Base-by-base conservation (phyloP, 2,888 invertebrate species). In the Ophioninae sp. region DNA sequence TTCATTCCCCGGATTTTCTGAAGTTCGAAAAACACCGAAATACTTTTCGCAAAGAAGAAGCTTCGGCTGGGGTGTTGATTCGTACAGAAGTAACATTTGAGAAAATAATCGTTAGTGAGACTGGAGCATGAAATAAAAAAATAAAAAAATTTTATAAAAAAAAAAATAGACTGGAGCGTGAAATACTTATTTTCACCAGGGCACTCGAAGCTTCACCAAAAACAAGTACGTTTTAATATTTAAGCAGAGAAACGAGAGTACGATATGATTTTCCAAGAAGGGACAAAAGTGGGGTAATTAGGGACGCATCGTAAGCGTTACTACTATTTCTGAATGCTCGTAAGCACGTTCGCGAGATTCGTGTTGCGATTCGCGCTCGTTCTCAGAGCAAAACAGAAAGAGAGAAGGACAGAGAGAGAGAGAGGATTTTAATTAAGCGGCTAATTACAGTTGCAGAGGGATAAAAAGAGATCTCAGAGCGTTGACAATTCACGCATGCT, bases 341-440 rank as follows among this genome's bases (percentile, higher is more conserved):
- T 51, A 51, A 51, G 74, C 51, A 17, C 39, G 72, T 65, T 64
- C 59, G 30, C 59, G n/a, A 74, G 67, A 79, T 44, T 64, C 63
- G 39, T 74, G 68, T 61, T 41, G 61, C 37, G 9, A 44, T 37
- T 7, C 10, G 44, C 58, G 30, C 22, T 59, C n/a, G 5, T 37
- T 56, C 41, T 56, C 20, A 61, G 74, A 73, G n/a, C 51, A 51
- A 17, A 73, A 72, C 30, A 22, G 73, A 68, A 63, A 63, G 23
- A 56, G 61, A 75, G 23, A 20, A 69, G 64, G 67, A 63, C 37
- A 56, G 58, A 78, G 37, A 0, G 65, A 44, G 72, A 56, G 61
- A 56, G 67, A 39, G 22, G 84, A 84, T 58, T 84, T 84, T 79
- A 84, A 84, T 84, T 76, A 81, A 79, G 79, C 84, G 79, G 77